Base-by-base conservation (phyloP, 1,140 invertebrate species). In the Ceratosolen fusciceps region DNA sequence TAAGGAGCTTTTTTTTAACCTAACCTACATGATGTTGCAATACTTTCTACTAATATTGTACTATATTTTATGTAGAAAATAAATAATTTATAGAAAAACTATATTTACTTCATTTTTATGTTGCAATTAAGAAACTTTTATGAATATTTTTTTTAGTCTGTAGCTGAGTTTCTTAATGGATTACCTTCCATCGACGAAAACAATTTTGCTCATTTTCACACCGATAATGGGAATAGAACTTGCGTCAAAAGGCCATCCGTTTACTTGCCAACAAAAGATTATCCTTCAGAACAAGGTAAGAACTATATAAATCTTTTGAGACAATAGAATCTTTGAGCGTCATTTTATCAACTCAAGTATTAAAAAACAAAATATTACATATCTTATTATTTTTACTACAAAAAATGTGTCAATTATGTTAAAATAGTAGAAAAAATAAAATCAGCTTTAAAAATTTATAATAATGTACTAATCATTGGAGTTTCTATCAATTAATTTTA, bases 131-230 rank as follows among this genome's bases (percentile, higher is more conserved):
- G 26, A 19, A 62, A n/a, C 52, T 0, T 52, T 29, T 54, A 54
- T 68, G 82, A 82, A 37, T 85, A n/a, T n/a, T n/a, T 19, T 85
- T 91, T 91, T 58, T 88, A 95, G 94, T 94, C 94, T 82, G 94
- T 95, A 80, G 94, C 93, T 77, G 96, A 98, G 86, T 98, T 98
- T 90, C 90, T 98, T 60, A 97, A 97, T 89, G 96, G 96, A 80
- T 91, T 98, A 70, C 97, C 97, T 54, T 96, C 95, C 2, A 96
- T 96, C 84, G 94, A 98, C 91, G 95, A 97, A 87, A 94, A 94
- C 81, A 98, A 98, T 87, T 98, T 98, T 88, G 94, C 96, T 26
- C 93, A 95, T 86, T 96, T 96, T 87, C 96, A 97, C 88, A 94
- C 94, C 47, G 96, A 97, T 86, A 94, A 93, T 83, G 95, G 94